Percentiles rank a stretch among this genome's conserved stretches.
phyloP scores from a whole-genome alignment of 2,888 invertebrate genomes.

The Watsonalla binaria region DNA sequence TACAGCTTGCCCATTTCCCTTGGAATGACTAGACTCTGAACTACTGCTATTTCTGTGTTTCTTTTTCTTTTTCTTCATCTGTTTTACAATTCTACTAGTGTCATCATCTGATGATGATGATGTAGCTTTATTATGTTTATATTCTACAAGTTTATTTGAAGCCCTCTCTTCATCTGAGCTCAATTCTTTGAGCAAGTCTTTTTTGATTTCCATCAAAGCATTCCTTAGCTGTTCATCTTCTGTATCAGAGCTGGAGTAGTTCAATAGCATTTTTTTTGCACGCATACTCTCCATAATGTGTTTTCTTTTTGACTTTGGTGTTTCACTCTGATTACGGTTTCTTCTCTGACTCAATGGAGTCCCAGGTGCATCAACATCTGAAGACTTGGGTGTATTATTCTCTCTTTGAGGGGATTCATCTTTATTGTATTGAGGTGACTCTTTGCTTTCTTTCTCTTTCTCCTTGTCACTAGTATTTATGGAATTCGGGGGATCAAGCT shows the following conservation, averaged over 20 bases:
- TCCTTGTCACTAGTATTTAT: background rate
- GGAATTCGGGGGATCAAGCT: background rate
- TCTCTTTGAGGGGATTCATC: background rate
- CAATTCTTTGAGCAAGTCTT: constrained; percentile 34
- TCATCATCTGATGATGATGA: constrained; percentile 34
- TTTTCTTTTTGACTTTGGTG: constrained; percentile 40
- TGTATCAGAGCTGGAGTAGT: constrained; percentile 58
- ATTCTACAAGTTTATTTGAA: constrained; percentile 5
- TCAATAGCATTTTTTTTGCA: constrained; percentile 55
- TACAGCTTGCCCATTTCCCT: background rate
- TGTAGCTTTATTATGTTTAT: constrained; percentile 10
- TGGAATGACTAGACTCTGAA: constrained; percentile 8
- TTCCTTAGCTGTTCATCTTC: constrained; percentile 48
- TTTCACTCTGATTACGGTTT: constrained; percentile 21
- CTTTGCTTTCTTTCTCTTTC: background rate
- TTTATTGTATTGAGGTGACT: background rate
- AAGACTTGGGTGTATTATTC: background rate
- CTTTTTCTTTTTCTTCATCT: background rate
- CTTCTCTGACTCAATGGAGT: constrained; percentile 13
- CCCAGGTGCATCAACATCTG: constrained; percentile 7
- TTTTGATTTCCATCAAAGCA: constrained; percentile 41
- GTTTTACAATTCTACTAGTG: constrained; percentile 5
- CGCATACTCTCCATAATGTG: constrained; percentile 50
- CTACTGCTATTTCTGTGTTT: constrained; percentile 9
- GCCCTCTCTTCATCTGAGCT: constrained; percentile 35